These are phyloP conservation scores for Arrhamphus sclerolepis DNA, from an alignment of 2,797 vertebrate species.

Conservation along the genomic window DNA sequence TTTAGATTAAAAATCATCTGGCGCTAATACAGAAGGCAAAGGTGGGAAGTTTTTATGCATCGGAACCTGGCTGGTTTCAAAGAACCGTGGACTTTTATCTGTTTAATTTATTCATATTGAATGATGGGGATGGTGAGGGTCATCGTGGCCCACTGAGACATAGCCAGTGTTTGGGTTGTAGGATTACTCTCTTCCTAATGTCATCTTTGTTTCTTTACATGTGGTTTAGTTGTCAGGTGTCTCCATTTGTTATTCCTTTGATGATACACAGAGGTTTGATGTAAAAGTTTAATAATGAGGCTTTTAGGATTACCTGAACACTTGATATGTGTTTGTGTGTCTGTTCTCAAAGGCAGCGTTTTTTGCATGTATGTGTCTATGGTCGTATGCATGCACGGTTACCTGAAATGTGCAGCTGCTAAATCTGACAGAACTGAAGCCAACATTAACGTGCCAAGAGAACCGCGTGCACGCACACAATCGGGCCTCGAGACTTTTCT, in stretches of 20 bases:
- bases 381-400: constrained; percentile 33
- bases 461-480: constrained; percentile 46
- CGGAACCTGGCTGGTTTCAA: too few species aligned
- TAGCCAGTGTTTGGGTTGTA: constrained; percentile 15
- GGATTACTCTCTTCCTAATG: constrained; percentile 43
- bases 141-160: constrained; percentile 6
- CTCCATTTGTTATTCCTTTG: constrained; percentile 8
- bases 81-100: constrained; percentile 49
- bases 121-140: constrained; percentile 11
- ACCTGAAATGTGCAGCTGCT: constrained; percentile 71
- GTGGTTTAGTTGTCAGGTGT: constrained; percentile 25
- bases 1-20: too few species aligned
- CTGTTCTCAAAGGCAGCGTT: constrained; percentile 19
- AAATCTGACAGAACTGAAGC: constrained; percentile 75
- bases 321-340: constrained; percentile 37
- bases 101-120: constrained; percentile 48
- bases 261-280: constrained; percentile 17
- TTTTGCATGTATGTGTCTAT: constrained; percentile 19
- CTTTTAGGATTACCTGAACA: constrained; percentile 36
- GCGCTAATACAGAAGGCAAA: background rate
- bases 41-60: background rate
- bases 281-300: constrained; percentile 37
- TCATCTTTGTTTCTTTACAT: constrained; percentile 38
- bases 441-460: constrained; percentile 75
- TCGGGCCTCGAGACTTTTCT: constrained; percentile 45